Conservation (phyloP, 2,113 vertebrate genomes). For the Ciconia stormi region DNA sequence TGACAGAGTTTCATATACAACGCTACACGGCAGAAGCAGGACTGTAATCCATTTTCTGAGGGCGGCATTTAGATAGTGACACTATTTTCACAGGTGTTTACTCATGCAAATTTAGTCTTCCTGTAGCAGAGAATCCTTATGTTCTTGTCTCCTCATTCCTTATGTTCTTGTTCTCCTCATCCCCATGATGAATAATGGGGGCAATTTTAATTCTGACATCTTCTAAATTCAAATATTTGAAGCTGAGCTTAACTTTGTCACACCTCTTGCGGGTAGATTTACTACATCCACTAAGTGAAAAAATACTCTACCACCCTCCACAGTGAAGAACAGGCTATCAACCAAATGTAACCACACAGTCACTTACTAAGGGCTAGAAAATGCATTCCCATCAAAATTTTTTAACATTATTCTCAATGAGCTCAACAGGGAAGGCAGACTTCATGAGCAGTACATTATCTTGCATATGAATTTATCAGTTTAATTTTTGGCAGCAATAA, state of each 20-base stretch:
- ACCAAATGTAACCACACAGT: not conserved
- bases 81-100: not conserved
- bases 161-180: too few species aligned
- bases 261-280: not conserved
- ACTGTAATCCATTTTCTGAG: not conserved
- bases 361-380: not conserved
- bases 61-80: not conserved
- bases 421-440: not conserved
- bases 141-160: not conserved
- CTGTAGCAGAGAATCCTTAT: not conserved
- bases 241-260: not conserved
- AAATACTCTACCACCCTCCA: not conserved
- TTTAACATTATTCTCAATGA: not conserved
- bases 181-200: not conserved
- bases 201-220: not conserved
- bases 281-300: not conserved
- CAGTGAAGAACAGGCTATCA: not conserved
- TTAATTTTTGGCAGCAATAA: not conserved
- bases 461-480: not conserved
- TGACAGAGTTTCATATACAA: not conserved
- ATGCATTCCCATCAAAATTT: not conserved
- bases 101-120: not conserved
- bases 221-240: not conserved
- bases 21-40: not conserved
- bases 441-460: not conserved